Evolutionary conservation across 2,113 vertebrate species (phyloP).

Genomic region (Phoxinus phoxinus): DNA sequence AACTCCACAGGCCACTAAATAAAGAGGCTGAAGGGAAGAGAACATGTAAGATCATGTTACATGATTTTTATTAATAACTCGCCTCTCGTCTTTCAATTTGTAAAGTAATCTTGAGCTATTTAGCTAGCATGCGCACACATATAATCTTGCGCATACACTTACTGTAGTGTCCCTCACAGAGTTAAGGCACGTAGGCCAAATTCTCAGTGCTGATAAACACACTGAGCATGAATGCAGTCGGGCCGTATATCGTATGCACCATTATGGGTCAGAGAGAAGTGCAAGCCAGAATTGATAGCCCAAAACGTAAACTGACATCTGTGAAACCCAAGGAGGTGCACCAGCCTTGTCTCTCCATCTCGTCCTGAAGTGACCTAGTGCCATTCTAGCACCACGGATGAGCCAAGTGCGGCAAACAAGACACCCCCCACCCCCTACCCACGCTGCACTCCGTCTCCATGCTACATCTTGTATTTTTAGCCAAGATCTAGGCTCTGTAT

Average conservation of each 20-base stretch:
- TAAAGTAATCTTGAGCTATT: slow-evolving; percentile 65
- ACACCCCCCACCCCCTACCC: slow-evolving; percentile 58
- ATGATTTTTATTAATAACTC: slow-evolving; percentile 70
- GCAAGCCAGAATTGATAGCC: not conserved
- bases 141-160: not conserved
- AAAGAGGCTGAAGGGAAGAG: slow-evolving; percentile 11
- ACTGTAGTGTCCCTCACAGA: not conserved
- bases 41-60: slow-evolving; percentile 58
- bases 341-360: slow-evolving; percentile 32
- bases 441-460: slow-evolving; percentile 63
- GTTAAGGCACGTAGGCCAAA: not conserved
- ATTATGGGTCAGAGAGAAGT: not conserved
- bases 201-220: not conserved
- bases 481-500: slow-evolving; percentile 67
- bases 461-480: slow-evolving; percentile 78
- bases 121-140: slow-evolving; percentile 39
- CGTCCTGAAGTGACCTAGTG: slow-evolving; percentile 70
- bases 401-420: slow-evolving; percentile 73
- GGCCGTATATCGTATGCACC: not conserved
- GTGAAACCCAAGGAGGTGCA: slow-evolving; percentile 59
- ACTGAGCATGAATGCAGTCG: not conserved
- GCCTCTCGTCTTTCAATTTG: slow-evolving; percentile 70
- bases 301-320: slow-evolving; percentile 24
- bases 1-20: slow-evolving; percentile 48
- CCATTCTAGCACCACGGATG: slow-evolving; percentile 63